phyloP scores from a whole-genome alignment of 35 echinoderm and acorn worm genomes.

The Diadema setosum region DNA sequence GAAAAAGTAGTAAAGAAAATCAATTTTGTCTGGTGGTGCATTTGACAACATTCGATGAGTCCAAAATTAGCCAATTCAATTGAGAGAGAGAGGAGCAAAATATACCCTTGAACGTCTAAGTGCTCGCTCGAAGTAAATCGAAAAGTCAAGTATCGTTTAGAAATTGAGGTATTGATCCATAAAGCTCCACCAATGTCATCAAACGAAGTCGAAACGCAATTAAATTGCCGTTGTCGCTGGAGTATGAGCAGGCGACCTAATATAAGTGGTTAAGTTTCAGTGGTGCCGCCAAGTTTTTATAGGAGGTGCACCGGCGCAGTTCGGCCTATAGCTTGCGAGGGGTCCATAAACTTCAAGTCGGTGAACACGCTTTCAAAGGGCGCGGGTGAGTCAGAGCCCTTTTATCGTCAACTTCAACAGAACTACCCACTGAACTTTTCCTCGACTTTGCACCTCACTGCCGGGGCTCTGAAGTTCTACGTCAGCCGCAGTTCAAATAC shows the following conservation, averaged over 20 bases:
- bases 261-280: background rate
- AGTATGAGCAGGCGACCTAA: background rate
- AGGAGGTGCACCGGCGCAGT: background rate
- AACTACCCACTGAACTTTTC: background rate
- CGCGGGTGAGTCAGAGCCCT: background rate
- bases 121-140: too few relatives aligned
- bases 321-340: background rate
- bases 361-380: background rate
- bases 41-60: too few relatives aligned
- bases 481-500: background rate
- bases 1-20: background rate
- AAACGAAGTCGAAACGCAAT: background rate
- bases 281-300: background rate
- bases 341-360: background rate
- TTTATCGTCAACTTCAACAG: background rate
- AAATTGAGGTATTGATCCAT: too few relatives aligned
- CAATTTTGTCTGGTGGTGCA: background rate
- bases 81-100: too few relatives aligned
- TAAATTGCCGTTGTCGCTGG: background rate
- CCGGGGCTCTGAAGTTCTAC: background rate
- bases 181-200: too few relatives aligned
- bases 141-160: too few relatives aligned
- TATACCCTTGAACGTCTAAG: too few relatives aligned
- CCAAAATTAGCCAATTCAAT: too few relatives aligned
- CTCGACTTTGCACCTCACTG: background rate